Evolutionary conservation across 2,113 vertebrate species (phyloP), one percentile per base, ranked within the genome.

Genomic region (Pelmatolapia mariae): DNA sequence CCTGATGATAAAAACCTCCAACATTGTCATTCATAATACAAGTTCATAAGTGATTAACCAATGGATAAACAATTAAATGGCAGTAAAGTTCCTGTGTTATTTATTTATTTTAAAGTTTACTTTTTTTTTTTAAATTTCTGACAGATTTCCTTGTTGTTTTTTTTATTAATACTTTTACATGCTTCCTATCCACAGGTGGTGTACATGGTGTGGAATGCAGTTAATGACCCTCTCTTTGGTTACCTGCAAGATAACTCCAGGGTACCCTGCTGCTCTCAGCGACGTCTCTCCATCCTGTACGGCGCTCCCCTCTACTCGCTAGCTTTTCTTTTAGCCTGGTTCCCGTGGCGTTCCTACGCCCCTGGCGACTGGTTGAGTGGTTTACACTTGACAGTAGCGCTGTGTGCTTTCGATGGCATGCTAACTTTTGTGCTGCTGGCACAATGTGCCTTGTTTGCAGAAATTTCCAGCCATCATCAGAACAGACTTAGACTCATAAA

Each of bases 281-380:
- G 94, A 1, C 95, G 95, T 5, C 89, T 97, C 81, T 97, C 97
- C 3, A 97, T 98, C 38, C 80, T 97, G 1, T 98, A 96, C 0
- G 97, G 98, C 0, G 97, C 97, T 18, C 97, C 97, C 0, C 59
- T 98, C 7, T 98, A 97, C 16, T 95, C 96, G 0, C 52, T 97
- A 80, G 96, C 97, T 22, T 99, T 98, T 81, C 95, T 99, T 86
- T 92, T 99, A 19, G 97, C 98, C 6, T 99, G 98, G 98, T 99
- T 99, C 89, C 98, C 98, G 1, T 98, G 98, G 98, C 95, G 95
- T 86, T 22, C 43, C 22, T 98, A 98, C 1, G 8, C 84, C 12
- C 94, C 97, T 5, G 96, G 95, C 0, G 98, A 98, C 93, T 97
- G 98, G 97, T 79, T 99, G 6, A 96, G 96, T 3, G 97, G 98